A percentile compares a stretch with the other conserved stretches of the same genome.
These are phyloP conservation scores for Himalopsyche japonica DNA, from an alignment of 2,888 invertebrate genomes.

Conservation along the genomic window DNA sequence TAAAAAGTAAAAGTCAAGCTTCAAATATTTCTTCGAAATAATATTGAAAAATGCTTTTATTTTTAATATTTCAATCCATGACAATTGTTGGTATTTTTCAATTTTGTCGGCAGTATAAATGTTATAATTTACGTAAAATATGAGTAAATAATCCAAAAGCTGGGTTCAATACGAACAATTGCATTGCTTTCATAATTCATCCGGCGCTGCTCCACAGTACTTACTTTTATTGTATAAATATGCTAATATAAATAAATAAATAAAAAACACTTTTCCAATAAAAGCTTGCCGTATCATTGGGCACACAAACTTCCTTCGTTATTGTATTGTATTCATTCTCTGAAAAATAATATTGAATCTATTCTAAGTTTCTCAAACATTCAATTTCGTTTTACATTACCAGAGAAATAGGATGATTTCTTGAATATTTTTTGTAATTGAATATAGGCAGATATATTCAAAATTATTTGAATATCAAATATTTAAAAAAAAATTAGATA, in stretches of 20 bases:
- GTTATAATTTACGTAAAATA: neutral
- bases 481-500: too few species aligned
- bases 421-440: too few species aligned
- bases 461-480: too few species aligned
- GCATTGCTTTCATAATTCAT: neutral
- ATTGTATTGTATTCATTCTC: neutral
- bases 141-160: neutral
- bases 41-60: too few species aligned
- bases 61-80: too few species aligned
- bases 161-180: neutral
- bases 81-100: too few species aligned
- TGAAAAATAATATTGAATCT: neutral
- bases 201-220: neutral
- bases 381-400: too few species aligned
- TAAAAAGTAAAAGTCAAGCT: too few species aligned
- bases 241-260: conserved; percentile 35
- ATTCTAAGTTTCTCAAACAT: neutral
- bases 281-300: conserved; percentile 31
- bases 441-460: too few species aligned
- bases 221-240: conserved; percentile 22
- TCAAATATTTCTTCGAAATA: too few species aligned
- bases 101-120: too few species aligned
- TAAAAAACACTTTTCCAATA: conserved; percentile 31
- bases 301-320: neutral
- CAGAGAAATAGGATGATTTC: too few species aligned